A percentile compares a stretch with the other conserved stretches of the same genome.
Evolutionary conservation across 1,140 invertebrate genomes (phyloP).

Genomic region (Campoletis sonorensis): DNA sequence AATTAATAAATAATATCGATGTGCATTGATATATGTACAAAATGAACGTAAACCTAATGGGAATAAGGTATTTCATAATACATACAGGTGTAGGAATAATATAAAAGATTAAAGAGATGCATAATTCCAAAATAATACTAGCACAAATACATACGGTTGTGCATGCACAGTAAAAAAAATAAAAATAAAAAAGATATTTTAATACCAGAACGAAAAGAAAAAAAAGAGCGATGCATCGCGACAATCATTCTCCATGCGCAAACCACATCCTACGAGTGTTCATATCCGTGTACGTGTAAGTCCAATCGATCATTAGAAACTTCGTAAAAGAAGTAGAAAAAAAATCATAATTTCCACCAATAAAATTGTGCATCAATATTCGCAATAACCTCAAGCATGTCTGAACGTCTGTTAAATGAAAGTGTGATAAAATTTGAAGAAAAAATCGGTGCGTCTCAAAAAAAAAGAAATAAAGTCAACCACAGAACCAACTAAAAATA

Average conservation of each 20-base stretch:
- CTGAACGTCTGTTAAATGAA: slow-evolving; percentile 15
- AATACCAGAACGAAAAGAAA: slow-evolving; percentile 24
- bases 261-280: slow-evolving; percentile 37
- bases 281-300: neutral
- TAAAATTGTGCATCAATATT: no score
- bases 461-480: neutral
- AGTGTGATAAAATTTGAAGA: neutral
- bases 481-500: slow-evolving; percentile 28
- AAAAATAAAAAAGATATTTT: slow-evolving; percentile 38
- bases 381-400: neutral
- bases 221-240: slow-evolving; percentile 51
- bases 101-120: slow-evolving; percentile 70
- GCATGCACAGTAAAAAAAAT: slow-evolving; percentile 63
- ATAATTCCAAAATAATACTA: slow-evolving; percentile 61
- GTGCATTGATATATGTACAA: neutral
- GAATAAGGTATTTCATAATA: neutral
- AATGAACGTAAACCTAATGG: neutral
- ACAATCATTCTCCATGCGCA: slow-evolving; percentile 65
- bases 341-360: slow-evolving; percentile 6
- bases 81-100: slow-evolving; percentile 42
- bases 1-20: neutral
- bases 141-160: slow-evolving; percentile 57
- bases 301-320: neutral
- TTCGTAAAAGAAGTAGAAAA: slow-evolving; percentile 9
- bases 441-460: slow-evolving; percentile 5